Conservation (phyloP, 1,140 invertebrate genomes). For the Mamestra configurata region DNA sequence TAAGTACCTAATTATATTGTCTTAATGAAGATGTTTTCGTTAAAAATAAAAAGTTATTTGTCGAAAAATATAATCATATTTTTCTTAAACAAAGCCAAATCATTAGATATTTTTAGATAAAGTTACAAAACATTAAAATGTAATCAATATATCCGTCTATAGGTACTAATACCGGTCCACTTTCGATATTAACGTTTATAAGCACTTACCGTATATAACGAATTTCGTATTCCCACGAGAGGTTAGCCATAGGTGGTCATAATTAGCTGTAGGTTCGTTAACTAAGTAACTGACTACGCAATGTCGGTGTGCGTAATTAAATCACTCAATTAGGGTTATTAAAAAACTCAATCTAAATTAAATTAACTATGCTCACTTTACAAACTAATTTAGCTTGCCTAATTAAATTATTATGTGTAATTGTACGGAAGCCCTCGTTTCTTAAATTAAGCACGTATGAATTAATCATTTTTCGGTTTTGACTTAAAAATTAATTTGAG, state of each 20-base stretch:
- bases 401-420: constrained; percentile 62
- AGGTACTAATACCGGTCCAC: constrained; percentile 1
- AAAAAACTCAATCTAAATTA: constrained; percentile 62
- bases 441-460: constrained; percentile 24
- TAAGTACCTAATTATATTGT: not conserved
- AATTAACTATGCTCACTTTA: constrained; percentile 58
- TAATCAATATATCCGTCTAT: constrained; percentile 2
- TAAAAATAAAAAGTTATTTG: not conserved
- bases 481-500: not conserved
- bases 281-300: constrained; percentile 43
- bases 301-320: constrained; percentile 56
- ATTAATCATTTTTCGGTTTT: constrained; percentile 2
- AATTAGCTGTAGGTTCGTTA: constrained; percentile 43
- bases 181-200: constrained; percentile 34
- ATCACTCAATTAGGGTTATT: constrained; percentile 65
- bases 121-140: not conserved
- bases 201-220: constrained; percentile 27
- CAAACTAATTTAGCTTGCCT: constrained; percentile 62
- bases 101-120: not conserved
- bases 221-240: constrained; percentile 32
- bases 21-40: not conserved
- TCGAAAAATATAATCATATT: too few species aligned
- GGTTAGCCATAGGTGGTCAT: constrained; percentile 25
- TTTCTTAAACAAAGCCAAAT: too few species aligned
- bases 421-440: constrained; percentile 26